Base-by-base conservation (phyloP, 2,797 vertebrate species). In the Sus cebifrons region DNA sequence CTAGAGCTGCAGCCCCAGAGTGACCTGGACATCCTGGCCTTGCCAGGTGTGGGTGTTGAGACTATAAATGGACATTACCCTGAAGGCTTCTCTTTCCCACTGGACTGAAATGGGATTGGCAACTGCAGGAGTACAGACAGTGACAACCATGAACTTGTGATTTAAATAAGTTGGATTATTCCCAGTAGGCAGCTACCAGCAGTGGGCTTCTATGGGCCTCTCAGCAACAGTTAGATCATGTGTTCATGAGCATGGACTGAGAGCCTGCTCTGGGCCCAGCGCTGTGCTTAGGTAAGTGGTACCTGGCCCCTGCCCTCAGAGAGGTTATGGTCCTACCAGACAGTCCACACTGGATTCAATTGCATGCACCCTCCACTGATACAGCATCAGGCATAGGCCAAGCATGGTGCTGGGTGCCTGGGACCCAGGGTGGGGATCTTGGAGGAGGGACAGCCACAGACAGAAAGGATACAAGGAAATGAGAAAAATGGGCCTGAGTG, bases 141-240 rank as follows among this genome's bases (percentile, higher is more conserved):
- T 4, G 4, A 21, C 0, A 1, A 5, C 21, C 20, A 15, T 0
- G 6, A 27, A 17, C 13, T 20, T 87, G 1, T 44, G n/a, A 54
- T 74, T 49, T 56, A 15, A 86, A 68, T 60, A 44, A 20, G 20
- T 7, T 15, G 2, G 44, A 27, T 23, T 16, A 27, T 36, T 58
- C 23, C 77, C 5, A 23, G 12, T 6, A 21, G 60, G 54, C 58
- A n/a, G 56, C 29, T 18, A 12, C 60, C 6, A 44, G n/a, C 52
- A 73, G 9, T 71, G 68, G 68, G 32, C 32, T 40, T 40, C 68
- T 12, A 18, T 27, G 29, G 54, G 27, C 36, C 92, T 21, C 40
- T 18, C 82, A 36, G 29, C 64, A 83, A 64, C 73, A 40, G 54
- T 18, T 27, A 54, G 32, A n/a, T 54, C 29, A 4, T 29, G 27